phyloP scores from a whole-genome alignment of 1,140 invertebrate species.

The Aphaenogaster floridana region DNA sequence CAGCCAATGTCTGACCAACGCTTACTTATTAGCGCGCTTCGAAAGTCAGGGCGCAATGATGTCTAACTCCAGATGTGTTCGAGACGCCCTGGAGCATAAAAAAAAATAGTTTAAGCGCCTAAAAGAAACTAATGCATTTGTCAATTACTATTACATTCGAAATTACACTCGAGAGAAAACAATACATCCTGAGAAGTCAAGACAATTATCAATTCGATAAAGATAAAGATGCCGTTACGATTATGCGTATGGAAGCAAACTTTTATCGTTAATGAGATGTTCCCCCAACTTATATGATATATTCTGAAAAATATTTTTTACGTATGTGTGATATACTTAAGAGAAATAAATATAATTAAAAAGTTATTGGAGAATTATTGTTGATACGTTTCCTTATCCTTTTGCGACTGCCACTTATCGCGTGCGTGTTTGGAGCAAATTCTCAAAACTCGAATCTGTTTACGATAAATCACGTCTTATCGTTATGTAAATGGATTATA shows the following conservation, averaged over 20 bases:
- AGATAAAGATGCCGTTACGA: neutral
- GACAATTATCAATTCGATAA: neutral
- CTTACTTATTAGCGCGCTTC: neutral
- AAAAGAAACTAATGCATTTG: neutral
- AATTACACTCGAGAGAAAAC: neutral
- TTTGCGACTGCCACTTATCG: neutral
- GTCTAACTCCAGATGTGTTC: neutral
- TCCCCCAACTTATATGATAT: neutral
- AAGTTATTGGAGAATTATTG: neutral
- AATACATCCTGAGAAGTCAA: neutral
- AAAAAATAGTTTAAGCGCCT: neutral
- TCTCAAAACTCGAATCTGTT: neutral
- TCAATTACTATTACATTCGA: neutral
- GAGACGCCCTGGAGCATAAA: neutral
- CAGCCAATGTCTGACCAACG: neutral
- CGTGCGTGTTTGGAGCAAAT: neutral
- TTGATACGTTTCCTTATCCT: neutral
- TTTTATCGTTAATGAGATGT: neutral
- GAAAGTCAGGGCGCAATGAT: neutral
- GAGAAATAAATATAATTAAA: constrained; percentile 15
- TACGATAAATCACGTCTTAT: constrained; percentile 17
- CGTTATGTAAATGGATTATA: constrained; percentile 6
- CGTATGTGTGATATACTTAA: neutral
- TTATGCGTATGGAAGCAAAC: neutral
- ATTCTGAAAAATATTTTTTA: neutral